phyloP scores from a whole-genome alignment of 2,797 vertebrate species.

The Rhyacichthys aspro region DNA sequence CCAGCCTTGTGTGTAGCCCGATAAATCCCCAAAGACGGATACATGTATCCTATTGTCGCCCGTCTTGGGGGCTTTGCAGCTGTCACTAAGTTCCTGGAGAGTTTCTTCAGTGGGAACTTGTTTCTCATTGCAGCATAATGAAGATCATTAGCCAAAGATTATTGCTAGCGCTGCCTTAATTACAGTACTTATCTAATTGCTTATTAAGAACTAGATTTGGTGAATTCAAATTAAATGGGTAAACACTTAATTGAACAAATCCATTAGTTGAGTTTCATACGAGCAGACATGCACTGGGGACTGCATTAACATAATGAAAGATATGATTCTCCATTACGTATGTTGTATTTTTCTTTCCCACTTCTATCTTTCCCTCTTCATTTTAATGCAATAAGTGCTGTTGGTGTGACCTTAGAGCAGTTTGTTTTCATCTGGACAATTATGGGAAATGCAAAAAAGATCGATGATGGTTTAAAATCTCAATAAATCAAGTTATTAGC shows the following conservation, averaged over 20 bases:
- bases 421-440: conserved; percentile 59
- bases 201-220: conserved; percentile 69
- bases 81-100: conserved; percentile 53
- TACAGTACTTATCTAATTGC: conserved; percentile 72
- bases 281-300: conserved; percentile 44
- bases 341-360: conserved; percentile 28
- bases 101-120: conserved; percentile 58
- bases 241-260: conserved; percentile 77
- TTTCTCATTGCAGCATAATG: conserved; percentile 68
- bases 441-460: conserved; percentile 39
- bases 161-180: conserved; percentile 70
- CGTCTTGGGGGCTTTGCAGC: conserved; percentile 45
- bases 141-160: conserved; percentile 74
- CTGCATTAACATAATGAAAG: conserved; percentile 62
- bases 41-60: conserved; percentile 33
- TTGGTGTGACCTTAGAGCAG: conserved; percentile 31
- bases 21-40: conserved; percentile 35
- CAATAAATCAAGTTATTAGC: conserved; percentile 52
- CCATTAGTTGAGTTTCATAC: conserved; percentile 68
- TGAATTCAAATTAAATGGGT: conserved; percentile 67
- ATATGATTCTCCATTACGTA: conserved; percentile 59
- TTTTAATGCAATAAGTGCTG: conserved; percentile 39
- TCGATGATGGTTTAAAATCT: conserved; percentile 33
- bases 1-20: conserved; percentile 38
- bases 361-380: conserved; percentile 6